Evolutionary conservation across 2,113 vertebrate genomes (phyloP), one percentile per base, ranked within the genome.

Genomic region (Felis chaus): DNA sequence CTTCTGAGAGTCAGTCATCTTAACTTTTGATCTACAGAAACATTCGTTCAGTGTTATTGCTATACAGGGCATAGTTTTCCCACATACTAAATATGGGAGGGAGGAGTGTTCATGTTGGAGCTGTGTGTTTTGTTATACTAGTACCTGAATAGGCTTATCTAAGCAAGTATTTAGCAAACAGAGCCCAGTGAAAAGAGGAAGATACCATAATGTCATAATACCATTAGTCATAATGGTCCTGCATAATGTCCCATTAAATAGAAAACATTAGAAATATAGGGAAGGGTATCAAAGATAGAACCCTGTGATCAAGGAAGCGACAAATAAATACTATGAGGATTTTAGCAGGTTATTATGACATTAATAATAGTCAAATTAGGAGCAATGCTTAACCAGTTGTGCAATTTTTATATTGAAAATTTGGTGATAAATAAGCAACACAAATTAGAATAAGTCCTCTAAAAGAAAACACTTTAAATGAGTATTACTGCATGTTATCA

Each of bases 311-410:
- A 88, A 94, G 53, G 21, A 94, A 85, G 89, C 3, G 4, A 65
- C 31, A 80, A 87, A 96, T 66, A 65, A 71, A 87, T 84, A 91
- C 45, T 85, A 68, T 53, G 61, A 87, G 15, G 66, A 71, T 68
- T 82, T 95, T 12, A 48, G 41, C 29, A 88, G 18, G 8, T 41
- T 33, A 50, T 79, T 95, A 81, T 36, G 61, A 69, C 13, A 73
- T 86, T 95, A 78, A 61, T 23, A 41, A 89, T 74, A 91, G 74
- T 36, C 73, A 92, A 84, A 93, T 78, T 89, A 79, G 45, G 39
- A 92, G 25, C 36, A 73, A 76, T 65, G 23, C 41, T 91, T 79
- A 89, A 53, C 81, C 61, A 19, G 29, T 7, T 85, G 55, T 84
- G 25, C 2, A 63, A 83, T 31, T 80, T 96, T 90, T 89, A 61